Evolutionary conservation across 2,888 invertebrate genomes (phyloP), one percentile per base, ranked within the genome.

Genomic region (Iphiclides podalirius): DNA sequence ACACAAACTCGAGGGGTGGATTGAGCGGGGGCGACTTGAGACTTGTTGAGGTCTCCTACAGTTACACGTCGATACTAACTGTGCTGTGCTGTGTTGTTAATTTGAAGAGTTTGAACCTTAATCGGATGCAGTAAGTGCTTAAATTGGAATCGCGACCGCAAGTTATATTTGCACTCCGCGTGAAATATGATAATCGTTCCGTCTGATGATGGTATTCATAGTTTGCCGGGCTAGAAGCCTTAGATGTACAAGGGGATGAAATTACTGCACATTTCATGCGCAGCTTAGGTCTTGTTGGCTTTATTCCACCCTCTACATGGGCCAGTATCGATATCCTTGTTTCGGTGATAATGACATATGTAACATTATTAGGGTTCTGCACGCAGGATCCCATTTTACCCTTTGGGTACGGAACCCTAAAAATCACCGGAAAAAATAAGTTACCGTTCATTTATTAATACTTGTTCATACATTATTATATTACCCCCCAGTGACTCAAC

Each of bases 191-290:
- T 86, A 86, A 85, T 85, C 78, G 71, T 62, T 66, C 57, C 60
- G 77, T 63, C 74, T 82, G 82, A 83, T 80, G 82, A 84, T 75
- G 81, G 79, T 79, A 85, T 86, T 85, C 86, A 86, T 82, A 80
- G 78, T 75, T 74, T 59, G 68, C 66, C 63, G 70, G 67, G 74
- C 80, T 64, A 63, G 70, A 73, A 86, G 68, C 83, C 85, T 71
- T 78, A 72, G 60, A 64, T 63, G 60, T 70, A 64, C 52, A 58
- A 63, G 61, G 71, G 67, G 75, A 68, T 72, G 72, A 71, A 67
- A 69, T 72, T 75, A 75, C 73, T 76, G 72, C 70, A 67, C 67
- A 70, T 79, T 79, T 76, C 73, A 70, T 66, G 63, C 65, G 49
- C 33, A 31, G 39, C 34, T 49, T 34, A 49, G 26, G 42, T 38